Evolutionary conservation across 2,888 invertebrate genomes (phyloP).

Genomic region (Galerucella nymphaeae): DNA sequence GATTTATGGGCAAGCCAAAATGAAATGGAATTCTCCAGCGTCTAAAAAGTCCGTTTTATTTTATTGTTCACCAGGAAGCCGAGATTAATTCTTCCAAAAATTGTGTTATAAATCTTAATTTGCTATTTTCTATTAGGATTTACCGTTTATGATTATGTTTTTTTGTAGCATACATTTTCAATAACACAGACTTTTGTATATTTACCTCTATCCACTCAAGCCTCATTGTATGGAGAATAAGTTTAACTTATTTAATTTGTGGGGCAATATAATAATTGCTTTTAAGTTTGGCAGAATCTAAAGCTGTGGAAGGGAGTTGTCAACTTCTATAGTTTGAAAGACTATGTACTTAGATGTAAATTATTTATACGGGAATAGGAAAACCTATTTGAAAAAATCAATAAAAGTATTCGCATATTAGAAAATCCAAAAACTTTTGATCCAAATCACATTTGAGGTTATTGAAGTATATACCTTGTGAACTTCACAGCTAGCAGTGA

Average conservation of each 20-base stretch:
- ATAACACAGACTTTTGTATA: too few relatives aligned
- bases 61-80: not conserved
- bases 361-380: not conserved
- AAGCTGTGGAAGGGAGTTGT: too few relatives aligned
- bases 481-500: too few relatives aligned
- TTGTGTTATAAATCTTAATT: not conserved
- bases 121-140: not conserved
- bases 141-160: too few relatives aligned
- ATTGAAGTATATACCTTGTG: not conserved
- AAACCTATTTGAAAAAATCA: not conserved
- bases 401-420: not conserved
- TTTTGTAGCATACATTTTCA: too few relatives aligned
- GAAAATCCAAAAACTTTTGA: not conserved
- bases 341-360: too few relatives aligned
- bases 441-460: not conserved
- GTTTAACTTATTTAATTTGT: too few relatives aligned
- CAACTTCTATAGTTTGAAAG: too few relatives aligned
- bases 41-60: slow-evolving; percentile 4
- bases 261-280: too few relatives aligned
- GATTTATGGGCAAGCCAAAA: slow-evolving; percentile 1
- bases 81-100: slow-evolving; percentile 4
- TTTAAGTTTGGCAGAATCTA: too few relatives aligned
- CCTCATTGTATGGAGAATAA: too few relatives aligned
- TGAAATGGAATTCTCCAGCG: slow-evolving; percentile 7
- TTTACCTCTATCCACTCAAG: too few relatives aligned